Base-by-base conservation (phyloP, 64 coral and sea anemone genomes). In the Acropora tenuis region DNA sequence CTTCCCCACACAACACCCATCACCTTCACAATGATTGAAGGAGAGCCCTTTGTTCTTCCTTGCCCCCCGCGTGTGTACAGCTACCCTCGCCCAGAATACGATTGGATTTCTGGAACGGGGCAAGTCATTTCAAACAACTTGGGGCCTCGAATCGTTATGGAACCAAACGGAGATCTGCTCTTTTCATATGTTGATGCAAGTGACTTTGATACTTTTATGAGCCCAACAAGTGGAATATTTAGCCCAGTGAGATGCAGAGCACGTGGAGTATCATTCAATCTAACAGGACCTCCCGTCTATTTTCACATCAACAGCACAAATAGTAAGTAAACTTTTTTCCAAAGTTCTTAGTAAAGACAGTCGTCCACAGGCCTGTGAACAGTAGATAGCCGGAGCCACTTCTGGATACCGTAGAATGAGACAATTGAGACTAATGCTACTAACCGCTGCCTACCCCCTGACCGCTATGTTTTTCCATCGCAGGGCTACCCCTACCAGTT, bases 151-250 rank as follows among this genome's bases (percentile, higher is more conserved):
- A 71, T 85, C 45, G 45, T 85, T 18, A 85, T 11, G 63, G 82
- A 85, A 11, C 82, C 82, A 69, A 69, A 71, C 41, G 82, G 82
- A n/a, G 82, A 69, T 85, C 44, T 85, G 3, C 45, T 85, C 5
- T 85, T 85, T 63, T 85, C 82, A 7, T 71, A 2, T 4, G 82
- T 85, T 45, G 44, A 17, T 3, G 16, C 15, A 10, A 72, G 43
- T 10, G 82, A 85, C 48, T n/a, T 71, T 6, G 18, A 2, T 30
- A 42, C 20, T 58, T 59, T 80, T 58, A 61, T 80, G 6, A 17
- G 41, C 30, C 69, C n/a, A 9, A 2, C 0, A 41, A 4, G 30
- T 30, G 30, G 30, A 30, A 30, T 30, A 30, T 59, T n/a, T 16
- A 68, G 43, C 16, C 82, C 17, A 3, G 0, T 71, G 9, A 69